Base-by-base conservation (phyloP, 2,797 vertebrate genomes). In the Linurgus olivaceus region DNA sequence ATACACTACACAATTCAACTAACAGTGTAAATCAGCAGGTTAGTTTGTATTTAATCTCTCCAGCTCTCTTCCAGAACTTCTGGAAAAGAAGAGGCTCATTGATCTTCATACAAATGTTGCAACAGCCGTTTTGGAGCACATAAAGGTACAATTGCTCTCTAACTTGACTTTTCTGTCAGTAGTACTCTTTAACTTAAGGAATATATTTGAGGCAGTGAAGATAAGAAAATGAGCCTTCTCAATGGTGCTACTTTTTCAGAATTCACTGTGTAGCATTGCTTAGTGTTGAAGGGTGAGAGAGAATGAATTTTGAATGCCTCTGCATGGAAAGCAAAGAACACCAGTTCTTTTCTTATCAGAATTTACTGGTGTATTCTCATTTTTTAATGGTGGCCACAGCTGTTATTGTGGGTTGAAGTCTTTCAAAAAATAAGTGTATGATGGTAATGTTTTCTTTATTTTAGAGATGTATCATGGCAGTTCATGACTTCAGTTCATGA, bases 41-140 rank as follows among this genome's bases (percentile, higher is more conserved):
- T 97, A 96, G 87, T 95, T 95, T 96, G 81, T 97, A 97, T 90
- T 97, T 97, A 92, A 93, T 97, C 86, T 90, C 96, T 97, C 68
- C 96, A 99, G 99, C 97, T 99, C 99, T 96, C 98, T 99, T 95
- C 99, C 99, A 71, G 99, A 99, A 96, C 98, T 99, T 87, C 97
- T 99, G 96, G 99, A 99, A 97, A 99, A 99, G 98, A 99, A 99
- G 91, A 97, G 99, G 59, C 98, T 99, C 77, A 99, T 99, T 76
- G 99, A 99, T 98, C 99, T 99, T 65, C 99, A 99, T 97, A 99
- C 99, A 91, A 99, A 99, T 78, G 99, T 99, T 62, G 99, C 99
- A 92, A 99, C 99, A 31, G 99, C 99, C 3, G 98, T 99, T 89
- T 98, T 99, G 93, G 99, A 99, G 97, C 99, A 99, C 97, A 99